Evolutionary conservation across 2,113 vertebrate species (phyloP).

Genomic region (Crotalus helleri): DNA sequence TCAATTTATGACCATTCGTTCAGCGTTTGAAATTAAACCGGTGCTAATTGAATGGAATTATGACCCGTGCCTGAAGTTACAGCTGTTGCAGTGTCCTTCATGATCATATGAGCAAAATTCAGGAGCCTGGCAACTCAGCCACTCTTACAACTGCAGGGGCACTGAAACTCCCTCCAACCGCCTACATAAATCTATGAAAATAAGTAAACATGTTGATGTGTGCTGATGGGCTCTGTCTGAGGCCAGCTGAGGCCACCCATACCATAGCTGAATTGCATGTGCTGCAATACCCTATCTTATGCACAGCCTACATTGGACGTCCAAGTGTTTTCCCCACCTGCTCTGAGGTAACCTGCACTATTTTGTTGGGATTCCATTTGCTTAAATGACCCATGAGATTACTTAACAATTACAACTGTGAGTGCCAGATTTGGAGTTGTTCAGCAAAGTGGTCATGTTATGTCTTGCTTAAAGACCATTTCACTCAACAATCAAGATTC

Average conservation of each 20-base stretch:
- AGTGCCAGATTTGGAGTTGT: neutral
- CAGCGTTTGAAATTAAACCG: neutral
- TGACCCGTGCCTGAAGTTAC: neutral
- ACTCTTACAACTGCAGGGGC: neutral
- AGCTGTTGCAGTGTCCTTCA: neutral
- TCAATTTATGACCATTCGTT: neutral
- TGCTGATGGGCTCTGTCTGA: neutral
- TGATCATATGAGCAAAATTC: neutral
- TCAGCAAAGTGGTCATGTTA: neutral
- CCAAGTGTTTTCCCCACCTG: neutral
- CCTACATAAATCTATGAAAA: neutral
- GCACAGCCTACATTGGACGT: neutral
- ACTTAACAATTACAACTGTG: neutral
- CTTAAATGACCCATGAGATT: neutral
- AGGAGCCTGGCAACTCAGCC: neutral
- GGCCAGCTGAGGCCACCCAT: neutral
- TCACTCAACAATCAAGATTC: neutral
- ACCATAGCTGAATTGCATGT: neutral
- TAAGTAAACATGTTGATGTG: neutral
- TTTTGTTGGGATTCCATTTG: neutral
- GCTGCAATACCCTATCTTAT: neutral
- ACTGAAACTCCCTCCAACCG: neutral
- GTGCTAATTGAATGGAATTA: neutral
- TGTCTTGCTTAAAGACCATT: neutral
- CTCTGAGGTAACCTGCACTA: neutral